phyloP scores from a whole-genome alignment of 2,888 invertebrate genomes.

The Steinernema hermaphroditum region DNA sequence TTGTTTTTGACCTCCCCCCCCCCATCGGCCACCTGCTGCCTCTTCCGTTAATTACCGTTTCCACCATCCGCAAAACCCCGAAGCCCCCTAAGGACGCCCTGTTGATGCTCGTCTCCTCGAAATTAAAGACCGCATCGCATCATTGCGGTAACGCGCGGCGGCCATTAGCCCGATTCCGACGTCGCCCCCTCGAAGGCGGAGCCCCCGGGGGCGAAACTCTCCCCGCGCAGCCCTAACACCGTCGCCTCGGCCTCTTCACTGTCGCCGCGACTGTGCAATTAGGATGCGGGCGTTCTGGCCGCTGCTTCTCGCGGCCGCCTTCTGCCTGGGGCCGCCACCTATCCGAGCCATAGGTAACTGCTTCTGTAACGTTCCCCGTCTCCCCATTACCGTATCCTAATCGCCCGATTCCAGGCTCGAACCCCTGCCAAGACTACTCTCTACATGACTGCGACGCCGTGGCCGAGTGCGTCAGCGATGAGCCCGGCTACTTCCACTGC shows the following conservation, averaged over 20 bases:
- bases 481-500: constrained; percentile 65
- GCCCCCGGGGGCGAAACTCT: neutral
- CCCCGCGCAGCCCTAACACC: neutral
- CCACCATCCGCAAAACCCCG: no score
- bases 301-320: neutral
- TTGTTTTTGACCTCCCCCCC: neutral
- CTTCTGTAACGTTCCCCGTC: constrained; percentile 10
- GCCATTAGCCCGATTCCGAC: constrained; percentile 24
- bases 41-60: neutral
- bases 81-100: neutral
- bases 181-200: neutral
- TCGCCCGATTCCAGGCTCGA: constrained; percentile 47
- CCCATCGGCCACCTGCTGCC: neutral
- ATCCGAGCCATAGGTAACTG: neutral
- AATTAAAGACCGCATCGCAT: neutral
- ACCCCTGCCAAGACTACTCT: constrained; percentile 66
- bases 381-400: no score
- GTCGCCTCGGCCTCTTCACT: neutral
- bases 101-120: neutral
- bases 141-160: constrained; percentile 1
- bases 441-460: constrained; percentile 65
- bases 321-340: neutral
- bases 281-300: neutral
- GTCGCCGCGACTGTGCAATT: constrained; percentile 7
- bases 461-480: constrained; percentile 63